These are phyloP conservation scores for Neocrepidodera transversa DNA, from an alignment of 2,888 invertebrate species.

Conservation along the genomic window DNA sequence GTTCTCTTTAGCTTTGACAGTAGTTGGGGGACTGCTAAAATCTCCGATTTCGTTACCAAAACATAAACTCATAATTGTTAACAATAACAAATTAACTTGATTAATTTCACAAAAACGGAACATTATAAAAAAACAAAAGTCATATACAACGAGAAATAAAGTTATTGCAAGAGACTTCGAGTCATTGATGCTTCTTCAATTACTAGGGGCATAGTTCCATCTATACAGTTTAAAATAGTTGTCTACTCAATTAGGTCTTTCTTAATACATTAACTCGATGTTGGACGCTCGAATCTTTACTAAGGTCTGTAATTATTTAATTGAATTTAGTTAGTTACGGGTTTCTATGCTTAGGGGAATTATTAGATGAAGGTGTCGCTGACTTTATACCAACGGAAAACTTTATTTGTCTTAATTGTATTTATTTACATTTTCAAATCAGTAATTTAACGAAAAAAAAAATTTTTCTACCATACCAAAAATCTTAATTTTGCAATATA, in stretches of 20 bases:
- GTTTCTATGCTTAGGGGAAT: constrained; percentile 15
- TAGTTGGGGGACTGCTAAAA: constrained; percentile 76
- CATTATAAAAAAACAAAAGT: constrained; percentile 3
- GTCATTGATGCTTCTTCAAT: constrained; percentile 42
- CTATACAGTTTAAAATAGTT: constrained; percentile 33
- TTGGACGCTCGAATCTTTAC: constrained; percentile 32
- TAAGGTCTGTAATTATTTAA: constrained; percentile 32
- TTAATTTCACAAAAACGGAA: constrained; percentile 2
- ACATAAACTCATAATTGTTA: constrained; percentile 24
- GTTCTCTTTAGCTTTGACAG: constrained; percentile 78
- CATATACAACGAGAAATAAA: neutral
- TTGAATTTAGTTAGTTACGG: constrained; percentile 29
- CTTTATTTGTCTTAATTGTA: too few species aligned
- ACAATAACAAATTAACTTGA: constrained; percentile 8
- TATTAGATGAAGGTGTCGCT: neutral
- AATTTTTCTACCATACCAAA: too few species aligned
- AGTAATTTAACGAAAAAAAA: too few species aligned
- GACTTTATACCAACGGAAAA: too few species aligned
- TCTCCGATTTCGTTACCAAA: constrained; percentile 37
- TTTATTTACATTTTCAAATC: too few species aligned
- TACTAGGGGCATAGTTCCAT: constrained; percentile 40
- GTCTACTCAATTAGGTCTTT: constrained; percentile 38
- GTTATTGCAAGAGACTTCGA: neutral
- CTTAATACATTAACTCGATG: constrained; percentile 35
- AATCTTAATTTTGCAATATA: too few species aligned